Evolutionary conservation across 2,888 invertebrate species (phyloP).

Genomic region (Hydriomena furcata): DNA sequence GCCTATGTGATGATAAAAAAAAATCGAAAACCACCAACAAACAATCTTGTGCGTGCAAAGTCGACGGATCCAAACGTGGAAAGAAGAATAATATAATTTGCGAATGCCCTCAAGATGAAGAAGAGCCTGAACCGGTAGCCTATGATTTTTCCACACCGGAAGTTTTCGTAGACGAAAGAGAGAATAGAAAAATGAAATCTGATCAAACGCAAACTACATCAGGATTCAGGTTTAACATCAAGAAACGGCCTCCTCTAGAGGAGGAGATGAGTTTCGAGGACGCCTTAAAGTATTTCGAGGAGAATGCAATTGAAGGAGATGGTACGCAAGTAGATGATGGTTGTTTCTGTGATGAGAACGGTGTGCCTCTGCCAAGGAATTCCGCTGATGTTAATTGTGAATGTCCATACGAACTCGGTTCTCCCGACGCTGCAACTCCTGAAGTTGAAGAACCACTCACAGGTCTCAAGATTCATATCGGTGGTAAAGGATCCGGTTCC

Average conservation of each 20-base stretch:
- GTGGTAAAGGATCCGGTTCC: constrained; percentile 50
- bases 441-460: constrained; percentile 11
- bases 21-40: background rate
- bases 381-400: constrained; percentile 36
- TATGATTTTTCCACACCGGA: background rate
- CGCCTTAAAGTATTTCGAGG: constrained; percentile 39
- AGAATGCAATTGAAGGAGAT: constrained; percentile 25
- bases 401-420: constrained; percentile 36
- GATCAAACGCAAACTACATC: constrained; percentile 54
- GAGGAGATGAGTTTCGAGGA: constrained; percentile 52
- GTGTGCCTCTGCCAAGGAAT: constrained; percentile 9
- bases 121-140: constrained; percentile 6
- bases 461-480: constrained; percentile 49
- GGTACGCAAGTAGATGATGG: constrained; percentile 25
- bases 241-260: constrained; percentile 34
- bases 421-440: background rate
- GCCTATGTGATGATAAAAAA: background rate
- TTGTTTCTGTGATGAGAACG: constrained; percentile 20
- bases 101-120: constrained; percentile 35
- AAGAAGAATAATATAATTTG: constrained; percentile 34
- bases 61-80: constrained; percentile 3
- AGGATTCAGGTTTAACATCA: constrained; percentile 49
- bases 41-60: constrained; percentile 3
- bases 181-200: constrained; percentile 44
- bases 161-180: constrained; percentile 22